Evolutionary conservation across 2,888 invertebrate genomes (phyloP).

Genomic region (Mesoligia furuncula): DNA sequence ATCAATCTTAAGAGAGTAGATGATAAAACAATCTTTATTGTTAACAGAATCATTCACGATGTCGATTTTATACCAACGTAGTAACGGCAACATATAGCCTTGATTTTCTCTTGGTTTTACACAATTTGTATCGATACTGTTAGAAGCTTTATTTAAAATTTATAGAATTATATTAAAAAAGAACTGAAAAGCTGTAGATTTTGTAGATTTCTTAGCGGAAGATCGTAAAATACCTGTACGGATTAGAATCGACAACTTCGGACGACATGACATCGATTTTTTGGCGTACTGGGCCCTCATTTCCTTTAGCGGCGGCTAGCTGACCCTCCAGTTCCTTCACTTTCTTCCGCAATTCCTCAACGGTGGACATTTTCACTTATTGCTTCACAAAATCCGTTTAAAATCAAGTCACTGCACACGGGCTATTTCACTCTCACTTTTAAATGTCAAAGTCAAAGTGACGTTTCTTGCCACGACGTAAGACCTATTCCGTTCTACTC

Average conservation of each 20-base stretch:
- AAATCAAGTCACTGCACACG: slow-evolving; percentile 32
- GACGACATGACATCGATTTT: slow-evolving; percentile 97
- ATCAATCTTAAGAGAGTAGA: neutral
- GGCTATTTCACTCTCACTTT: slow-evolving; percentile 35
- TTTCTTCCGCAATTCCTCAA: slow-evolving; percentile 91
- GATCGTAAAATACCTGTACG: slow-evolving; percentile 94
- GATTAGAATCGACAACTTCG: slow-evolving; percentile 99
- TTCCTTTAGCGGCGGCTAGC: slow-evolving; percentile 87
- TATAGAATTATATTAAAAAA: neutral
- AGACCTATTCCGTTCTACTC: slow-evolving; percentile 38
- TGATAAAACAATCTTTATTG: neutral
- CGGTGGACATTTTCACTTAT: slow-evolving; percentile 88
- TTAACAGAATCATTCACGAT: neutral
- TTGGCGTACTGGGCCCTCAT: slow-evolving; percentile 88
- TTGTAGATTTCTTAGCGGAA: slow-evolving; percentile 23
- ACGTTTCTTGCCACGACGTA: slow-evolving; percentile 70
- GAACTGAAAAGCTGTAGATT: neutral
- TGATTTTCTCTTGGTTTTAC: slow-evolving; percentile 16
- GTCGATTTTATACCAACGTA: neutral
- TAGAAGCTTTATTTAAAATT: neutral
- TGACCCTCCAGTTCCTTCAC: slow-evolving; percentile 92
- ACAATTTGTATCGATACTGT: neutral
- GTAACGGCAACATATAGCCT: slow-evolving; percentile 46
- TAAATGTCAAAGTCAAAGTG: slow-evolving; percentile 68
- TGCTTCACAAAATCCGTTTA: slow-evolving; percentile 64